phyloP scores from a whole-genome alignment of 2,888 invertebrate species.

The Itoplectis maculator region DNA sequence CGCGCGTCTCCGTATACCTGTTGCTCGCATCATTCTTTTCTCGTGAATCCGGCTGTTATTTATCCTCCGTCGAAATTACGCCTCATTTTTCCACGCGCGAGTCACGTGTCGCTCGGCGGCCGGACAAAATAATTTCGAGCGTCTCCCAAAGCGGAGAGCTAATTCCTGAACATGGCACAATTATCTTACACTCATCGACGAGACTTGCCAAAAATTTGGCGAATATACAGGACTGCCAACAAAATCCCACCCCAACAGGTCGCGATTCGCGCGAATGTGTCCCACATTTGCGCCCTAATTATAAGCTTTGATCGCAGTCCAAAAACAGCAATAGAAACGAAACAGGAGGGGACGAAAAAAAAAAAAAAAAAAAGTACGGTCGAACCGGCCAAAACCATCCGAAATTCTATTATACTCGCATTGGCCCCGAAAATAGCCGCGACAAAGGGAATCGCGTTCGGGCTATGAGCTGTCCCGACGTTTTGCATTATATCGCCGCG shows the following conservation, averaged over 20 bases:
- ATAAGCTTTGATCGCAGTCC: slow-evolving; percentile 6
- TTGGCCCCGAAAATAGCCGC: neutral
- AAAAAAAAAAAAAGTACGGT: no score
- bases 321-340: slow-evolving; percentile 34
- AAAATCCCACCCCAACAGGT: neutral
- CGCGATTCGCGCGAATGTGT: slow-evolving; percentile 1
- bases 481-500: slow-evolving; percentile 16
- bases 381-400: neutral
- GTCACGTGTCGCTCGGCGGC: neutral
- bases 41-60: slow-evolving; percentile 60
- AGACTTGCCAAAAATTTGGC: neutral
- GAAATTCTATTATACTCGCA: neutral
- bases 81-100: slow-evolving; percentile 10
- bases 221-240: slow-evolving; percentile 17
- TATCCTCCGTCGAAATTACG: slow-evolving; percentile 26
- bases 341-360: slow-evolving; percentile 5
- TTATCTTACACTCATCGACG: slow-evolving; percentile 2
- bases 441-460: slow-evolving; percentile 3
- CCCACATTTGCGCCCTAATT: neutral
- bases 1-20: slow-evolving; percentile 35
- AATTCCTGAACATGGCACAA: neutral
- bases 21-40: slow-evolving; percentile 63
- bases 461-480: slow-evolving; percentile 45
- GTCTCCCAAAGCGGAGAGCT: neutral
- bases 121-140: no score